Evolutionary conservation across 2,888 invertebrate genomes (phyloP).

Genomic region (Sphaeridia pumilis): DNA sequence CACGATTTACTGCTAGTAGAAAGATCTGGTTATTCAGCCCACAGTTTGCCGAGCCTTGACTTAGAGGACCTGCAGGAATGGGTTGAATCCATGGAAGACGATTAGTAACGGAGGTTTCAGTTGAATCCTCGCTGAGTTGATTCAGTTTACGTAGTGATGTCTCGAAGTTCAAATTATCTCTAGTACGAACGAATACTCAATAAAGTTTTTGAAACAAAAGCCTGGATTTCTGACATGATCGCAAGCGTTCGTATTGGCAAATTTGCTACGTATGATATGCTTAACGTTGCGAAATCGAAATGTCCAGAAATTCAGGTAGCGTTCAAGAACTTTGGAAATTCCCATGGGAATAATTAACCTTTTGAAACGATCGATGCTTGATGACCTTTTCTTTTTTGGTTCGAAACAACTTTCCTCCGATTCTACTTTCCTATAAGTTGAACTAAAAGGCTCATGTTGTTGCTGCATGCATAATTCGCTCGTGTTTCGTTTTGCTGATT

Average conservation of each 20-base stretch:
- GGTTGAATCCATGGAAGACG: constrained; percentile 32
- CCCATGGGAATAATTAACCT: constrained; percentile 32
- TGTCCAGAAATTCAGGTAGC: no score
- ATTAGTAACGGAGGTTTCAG: constrained; percentile 6
- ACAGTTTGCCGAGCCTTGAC: constrained; percentile 33
- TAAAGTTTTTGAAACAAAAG: no score
- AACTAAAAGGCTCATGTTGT: constrained; percentile 1
- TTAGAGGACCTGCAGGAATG: constrained; percentile 34
- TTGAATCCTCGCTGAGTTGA: background rate
- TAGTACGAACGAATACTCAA: no score
- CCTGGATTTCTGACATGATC: no score
- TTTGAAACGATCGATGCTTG: constrained; percentile 7
- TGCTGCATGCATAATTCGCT: constrained; percentile 9
- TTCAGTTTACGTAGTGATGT: no score
- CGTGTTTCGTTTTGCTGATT: constrained; percentile 13
- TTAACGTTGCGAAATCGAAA: no score
- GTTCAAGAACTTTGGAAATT: constrained; percentile 16
- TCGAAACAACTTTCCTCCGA: background rate
- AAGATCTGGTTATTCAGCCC: constrained; percentile 25
- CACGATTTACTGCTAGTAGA: constrained; percentile 25
- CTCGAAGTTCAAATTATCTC: no score
- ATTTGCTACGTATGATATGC: no score
- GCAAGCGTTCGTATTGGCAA: no score
- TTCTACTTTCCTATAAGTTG: background rate
- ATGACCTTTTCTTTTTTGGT: background rate